Evolutionary conservation across 2,888 invertebrate species (phyloP), one percentile per base, ranked within the genome.

Genomic region (Mamestra brassicae): DNA sequence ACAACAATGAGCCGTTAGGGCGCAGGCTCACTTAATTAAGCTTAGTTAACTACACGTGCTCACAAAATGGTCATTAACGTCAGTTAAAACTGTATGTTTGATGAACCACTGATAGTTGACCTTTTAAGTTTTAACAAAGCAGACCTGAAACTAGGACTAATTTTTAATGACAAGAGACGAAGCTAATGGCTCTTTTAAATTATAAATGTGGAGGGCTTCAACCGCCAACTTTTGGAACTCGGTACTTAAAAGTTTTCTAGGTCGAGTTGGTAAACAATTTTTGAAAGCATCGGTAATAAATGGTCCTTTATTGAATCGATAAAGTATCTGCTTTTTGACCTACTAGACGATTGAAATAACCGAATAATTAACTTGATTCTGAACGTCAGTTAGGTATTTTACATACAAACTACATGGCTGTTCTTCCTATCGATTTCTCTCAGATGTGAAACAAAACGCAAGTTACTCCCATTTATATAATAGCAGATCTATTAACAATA

Each of bases 1-100:
- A 89, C 92, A 92, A 93, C 93, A 93, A 92, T 92, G 92, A 89
- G 89, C 88, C 87, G 84, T 89, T 86, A 87, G 85, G 85, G 83
- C 77, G 78, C 88, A 88, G 89, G 86, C 88, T 83, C 88, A 79
- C 85, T 93, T 94, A 93, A 94, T 94, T 94, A 93, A 91, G 90
- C 89, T 86, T 84, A 89, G 89, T 90, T 90, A 87, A 89, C 82
- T 86, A 86, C 88, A 80, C 62, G 64, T 77, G 78, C 83, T 78
- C 74, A 67, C 83, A 78, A 72, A 85, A 80, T 67, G 74, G 78
- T 73, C 81, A 77, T 83, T 84, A 88, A 85, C 80, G 81, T 83
- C 85, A 85, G 80, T 77, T 83, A 83, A 85, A 89, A 88, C 85
- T 87, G 84, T 89, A 87, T 87, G 78, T 85, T 86, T 89, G 82